A percentile compares a stretch with the other conserved stretches of the same genome.
Conservation (phyloP, 2,888 invertebrate genomes). For the Drosophila mettleri region DNA sequence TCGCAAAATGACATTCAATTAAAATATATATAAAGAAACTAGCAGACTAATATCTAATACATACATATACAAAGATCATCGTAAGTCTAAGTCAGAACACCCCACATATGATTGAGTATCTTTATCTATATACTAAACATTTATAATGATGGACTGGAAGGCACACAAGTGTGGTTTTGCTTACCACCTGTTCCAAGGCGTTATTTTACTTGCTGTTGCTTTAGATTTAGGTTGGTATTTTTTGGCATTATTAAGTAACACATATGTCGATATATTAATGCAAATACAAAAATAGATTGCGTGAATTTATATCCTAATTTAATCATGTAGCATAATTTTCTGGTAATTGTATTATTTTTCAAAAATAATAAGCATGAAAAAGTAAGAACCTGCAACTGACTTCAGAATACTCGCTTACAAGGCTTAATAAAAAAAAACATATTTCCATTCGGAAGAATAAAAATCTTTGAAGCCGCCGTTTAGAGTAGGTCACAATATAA, state of each 20-base stretch:
- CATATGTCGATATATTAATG: background rate
- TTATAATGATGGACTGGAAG: conserved; percentile 29
- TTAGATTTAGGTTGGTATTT: conserved; percentile 51
- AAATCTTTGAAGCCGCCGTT: conserved; percentile 1
- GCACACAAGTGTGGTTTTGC: conserved; percentile 11
- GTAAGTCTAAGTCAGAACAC: conserved; percentile 4
- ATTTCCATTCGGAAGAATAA: background rate
- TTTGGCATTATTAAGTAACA: conserved; percentile 10
- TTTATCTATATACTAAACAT: background rate
- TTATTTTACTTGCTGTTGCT: conserved; percentile 37
- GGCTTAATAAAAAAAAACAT: background rate
- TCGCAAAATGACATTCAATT: background rate
- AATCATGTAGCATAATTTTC: background rate
- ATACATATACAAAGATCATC: background rate
- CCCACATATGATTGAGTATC: conserved; percentile 11
- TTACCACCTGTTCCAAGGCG: conserved; percentile 38
- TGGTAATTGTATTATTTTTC: background rate
- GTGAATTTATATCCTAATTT: background rate
- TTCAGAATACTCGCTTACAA: background rate
- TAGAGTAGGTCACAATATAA: conserved; percentile 7
- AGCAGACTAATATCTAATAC: background rate
- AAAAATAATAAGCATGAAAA: background rate
- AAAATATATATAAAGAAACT: background rate
- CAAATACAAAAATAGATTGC: background rate
- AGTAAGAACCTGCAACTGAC: background rate